Evolutionary conservation across 2,888 invertebrate species (phyloP).

Genomic region (Cephus spinipes): DNA sequence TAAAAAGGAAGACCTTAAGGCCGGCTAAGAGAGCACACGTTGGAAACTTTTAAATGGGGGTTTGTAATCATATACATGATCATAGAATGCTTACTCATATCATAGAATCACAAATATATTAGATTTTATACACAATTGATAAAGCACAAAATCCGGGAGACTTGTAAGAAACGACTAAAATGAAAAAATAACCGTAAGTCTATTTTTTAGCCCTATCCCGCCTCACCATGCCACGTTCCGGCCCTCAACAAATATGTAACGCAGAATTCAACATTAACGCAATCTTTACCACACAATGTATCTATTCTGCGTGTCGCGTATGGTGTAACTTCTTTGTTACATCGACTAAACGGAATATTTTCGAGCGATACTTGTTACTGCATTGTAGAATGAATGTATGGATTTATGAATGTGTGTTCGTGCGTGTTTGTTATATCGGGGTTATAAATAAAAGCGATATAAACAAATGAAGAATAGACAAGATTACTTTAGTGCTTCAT

Average conservation of each 20-base stretch:
- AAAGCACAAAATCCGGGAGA: background rate
- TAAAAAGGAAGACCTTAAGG: constrained; percentile 24
- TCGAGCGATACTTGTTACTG: background rate
- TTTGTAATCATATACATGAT: background rate
- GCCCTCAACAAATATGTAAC: background rate
- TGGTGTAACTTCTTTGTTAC: background rate
- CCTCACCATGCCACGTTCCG: background rate
- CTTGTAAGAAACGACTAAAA: background rate
- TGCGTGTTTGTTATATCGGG: background rate
- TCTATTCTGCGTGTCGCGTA: background rate
- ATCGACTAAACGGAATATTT: background rate
- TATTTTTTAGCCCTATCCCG: constrained; percentile 1
- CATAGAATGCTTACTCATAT: background rate
- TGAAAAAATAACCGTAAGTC: background rate
- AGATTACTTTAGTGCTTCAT: background rate
- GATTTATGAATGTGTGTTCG: background rate
- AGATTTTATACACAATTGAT: background rate
- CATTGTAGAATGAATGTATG: background rate
- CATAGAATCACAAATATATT: background rate
- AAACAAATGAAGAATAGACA: background rate
- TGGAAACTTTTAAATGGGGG: background rate
- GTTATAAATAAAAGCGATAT: background rate
- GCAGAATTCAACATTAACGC: background rate
- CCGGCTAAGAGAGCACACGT: background rate
- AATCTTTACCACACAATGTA: background rate